Conservation (phyloP, 1,140 invertebrate genomes). For the Drosophila leontia region DNA sequence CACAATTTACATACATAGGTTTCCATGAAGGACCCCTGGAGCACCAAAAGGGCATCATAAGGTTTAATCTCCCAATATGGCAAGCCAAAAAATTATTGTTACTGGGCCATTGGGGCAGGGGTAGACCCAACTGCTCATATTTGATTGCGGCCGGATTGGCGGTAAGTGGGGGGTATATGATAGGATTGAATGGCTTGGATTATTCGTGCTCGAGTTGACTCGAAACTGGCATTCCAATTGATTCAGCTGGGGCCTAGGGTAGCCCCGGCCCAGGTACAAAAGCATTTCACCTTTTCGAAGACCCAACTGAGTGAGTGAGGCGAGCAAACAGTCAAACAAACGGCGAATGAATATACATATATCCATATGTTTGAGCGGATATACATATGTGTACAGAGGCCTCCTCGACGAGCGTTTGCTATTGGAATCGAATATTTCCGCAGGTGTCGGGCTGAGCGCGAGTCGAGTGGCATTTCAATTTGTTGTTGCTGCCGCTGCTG, state of each 20-base stretch:
- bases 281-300: slow-evolving; percentile 57
- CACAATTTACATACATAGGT: slow-evolving; percentile 24
- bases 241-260: slow-evolving; percentile 51
- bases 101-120: not conserved
- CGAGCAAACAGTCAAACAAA: slow-evolving; percentile 46
- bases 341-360: slow-evolving; percentile 25
- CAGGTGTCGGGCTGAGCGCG: slow-evolving; percentile 68
- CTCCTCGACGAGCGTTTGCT: slow-evolving; percentile 49
- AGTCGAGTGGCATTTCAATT: slow-evolving; percentile 77
- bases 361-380: slow-evolving; percentile 17
- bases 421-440: slow-evolving; percentile 72
- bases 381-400: slow-evolving; percentile 55
- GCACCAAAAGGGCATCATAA: slow-evolving; percentile 36
- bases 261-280: slow-evolving; percentile 32
- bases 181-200: slow-evolving; percentile 45
- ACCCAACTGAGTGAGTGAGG: slow-evolving; percentile 43
- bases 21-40: slow-evolving; percentile 13
- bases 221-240: slow-evolving; percentile 52
- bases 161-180: slow-evolving; percentile 26
- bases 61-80: slow-evolving; percentile 42
- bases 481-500: slow-evolving; percentile 56
- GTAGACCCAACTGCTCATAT: slow-evolving; percentile 21
- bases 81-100: slow-evolving; percentile 46
- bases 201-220: slow-evolving; percentile 53
- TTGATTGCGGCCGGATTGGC: slow-evolving; percentile 22